Evolutionary conservation across 2,113 vertebrate species (phyloP).

Genomic region (Amblyopsis rosae): DNA sequence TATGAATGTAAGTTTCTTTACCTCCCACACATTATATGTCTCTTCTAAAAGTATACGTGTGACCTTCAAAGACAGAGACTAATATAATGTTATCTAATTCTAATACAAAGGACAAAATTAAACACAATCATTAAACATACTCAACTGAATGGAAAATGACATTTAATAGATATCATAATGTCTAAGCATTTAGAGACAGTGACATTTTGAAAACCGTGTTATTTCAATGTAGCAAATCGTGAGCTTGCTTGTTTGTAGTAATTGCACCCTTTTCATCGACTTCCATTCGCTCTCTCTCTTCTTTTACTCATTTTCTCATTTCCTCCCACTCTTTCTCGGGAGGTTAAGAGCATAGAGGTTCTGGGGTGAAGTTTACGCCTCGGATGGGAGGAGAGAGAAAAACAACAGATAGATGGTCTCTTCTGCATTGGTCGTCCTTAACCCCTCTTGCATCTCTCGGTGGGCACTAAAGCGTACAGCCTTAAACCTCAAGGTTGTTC

Average conservation of each 20-base stretch:
- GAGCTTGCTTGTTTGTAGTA: conserved; percentile 28
- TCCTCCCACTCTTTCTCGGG: conserved; percentile 15
- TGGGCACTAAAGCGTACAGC: conserved; percentile 39
- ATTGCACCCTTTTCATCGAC: background rate
- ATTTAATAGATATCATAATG: no score
- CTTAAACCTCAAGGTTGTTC: conserved; percentile 40
- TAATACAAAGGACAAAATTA: no score
- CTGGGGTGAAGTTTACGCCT: conserved; percentile 43
- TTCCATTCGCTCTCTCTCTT: background rate
- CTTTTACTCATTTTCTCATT: conserved; percentile 13
- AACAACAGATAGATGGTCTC: conserved; percentile 34
- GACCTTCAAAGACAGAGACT: no score
- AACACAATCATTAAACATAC: no score
- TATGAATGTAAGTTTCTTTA: no score
- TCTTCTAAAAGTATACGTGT: no score
- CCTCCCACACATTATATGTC: no score
- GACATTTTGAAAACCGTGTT: no score
- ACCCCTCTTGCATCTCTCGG: conserved; percentile 33
- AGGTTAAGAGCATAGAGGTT: conserved; percentile 43
- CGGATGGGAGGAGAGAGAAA: conserved; percentile 29
- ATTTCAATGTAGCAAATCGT: no score
- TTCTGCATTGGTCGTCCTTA: conserved; percentile 37
- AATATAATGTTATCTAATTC: no score
- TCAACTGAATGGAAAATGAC: no score
- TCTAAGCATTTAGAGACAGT: no score